These are phyloP conservation scores for Delichon dasypus DNA, from an alignment of 2,797 vertebrate genomes.

Conservation along the genomic window DNA sequence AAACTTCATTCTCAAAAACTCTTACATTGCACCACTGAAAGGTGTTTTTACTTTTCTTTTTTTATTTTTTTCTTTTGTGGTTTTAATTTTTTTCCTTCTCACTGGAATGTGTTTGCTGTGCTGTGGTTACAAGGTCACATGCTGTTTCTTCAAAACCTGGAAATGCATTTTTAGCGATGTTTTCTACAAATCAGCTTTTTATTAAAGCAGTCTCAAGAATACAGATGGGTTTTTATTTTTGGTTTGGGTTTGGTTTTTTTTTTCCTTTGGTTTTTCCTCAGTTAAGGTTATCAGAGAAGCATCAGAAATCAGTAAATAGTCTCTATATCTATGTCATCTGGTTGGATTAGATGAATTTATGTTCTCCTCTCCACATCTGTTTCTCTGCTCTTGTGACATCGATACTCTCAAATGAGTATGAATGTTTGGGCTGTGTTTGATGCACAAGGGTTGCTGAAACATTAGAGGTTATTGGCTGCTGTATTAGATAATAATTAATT, in stretches of 20 bases:
- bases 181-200: not conserved
- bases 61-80: not conserved
- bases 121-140: not conserved
- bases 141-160: not conserved
- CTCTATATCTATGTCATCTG: not conserved
- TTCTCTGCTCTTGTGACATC: not conserved
- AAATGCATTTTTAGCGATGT: not conserved
- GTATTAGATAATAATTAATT: not conserved
- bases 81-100: fast-evolving
- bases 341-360: not conserved
- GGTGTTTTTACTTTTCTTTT: fast-evolving
- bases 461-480: not conserved
- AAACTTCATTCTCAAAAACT: not conserved
- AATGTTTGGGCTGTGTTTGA: not conserved
- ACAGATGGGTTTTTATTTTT: fast-evolving
- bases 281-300: not conserved
- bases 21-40: not conserved
- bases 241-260: too few species aligned
- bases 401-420: not conserved
- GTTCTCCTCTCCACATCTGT: not conserved
- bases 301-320: not conserved
- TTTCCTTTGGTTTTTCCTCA: too few species aligned
- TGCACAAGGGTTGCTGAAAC: not conserved
- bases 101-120: not conserved
- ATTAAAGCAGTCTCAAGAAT: not conserved